A percentile compares a stretch with the other conserved stretches of the same genome.
These are phyloP conservation scores for Euproctis similis DNA, from an alignment of 2,888 invertebrate genomes.

Conservation along the genomic window DNA sequence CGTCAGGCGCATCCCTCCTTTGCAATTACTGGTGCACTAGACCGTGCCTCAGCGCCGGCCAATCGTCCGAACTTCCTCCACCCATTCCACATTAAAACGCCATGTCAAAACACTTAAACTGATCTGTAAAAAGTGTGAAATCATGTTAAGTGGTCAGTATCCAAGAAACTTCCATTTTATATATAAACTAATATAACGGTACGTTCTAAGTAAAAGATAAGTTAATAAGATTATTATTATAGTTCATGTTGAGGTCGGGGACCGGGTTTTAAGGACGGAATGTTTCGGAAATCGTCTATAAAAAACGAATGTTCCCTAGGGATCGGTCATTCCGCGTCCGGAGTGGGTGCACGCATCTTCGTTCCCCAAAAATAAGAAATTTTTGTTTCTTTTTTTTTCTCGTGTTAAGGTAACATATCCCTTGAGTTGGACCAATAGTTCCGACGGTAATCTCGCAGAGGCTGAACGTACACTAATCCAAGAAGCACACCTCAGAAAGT, in stretches of 20 bases:
- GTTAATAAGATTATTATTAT: conserved; percentile 75
- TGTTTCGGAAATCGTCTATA: conserved; percentile 71
- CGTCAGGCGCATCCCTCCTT: conserved; percentile 50
- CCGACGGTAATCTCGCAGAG: conserved; percentile 28
- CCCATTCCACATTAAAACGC: conserved; percentile 32
- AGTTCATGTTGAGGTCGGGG: conserved; percentile 59
- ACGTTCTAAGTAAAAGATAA: conserved; percentile 72
- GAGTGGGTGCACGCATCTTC: conserved; percentile 63
- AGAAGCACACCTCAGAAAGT: conserved; percentile 27
- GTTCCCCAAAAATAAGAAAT: conserved; percentile 38
- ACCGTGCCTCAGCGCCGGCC: conserved; percentile 26
- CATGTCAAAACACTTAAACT: conserved; percentile 57
- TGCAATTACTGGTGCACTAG: conserved; percentile 32
- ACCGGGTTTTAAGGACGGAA: conserved; percentile 70
- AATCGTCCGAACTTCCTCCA: conserved; percentile 24
- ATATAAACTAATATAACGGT: conserved; percentile 64
- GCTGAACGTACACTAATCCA: conserved; percentile 37
- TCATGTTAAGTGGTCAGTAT: conserved; percentile 67
- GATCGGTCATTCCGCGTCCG: conserved; percentile 66
- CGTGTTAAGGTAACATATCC: conserved; percentile 36
- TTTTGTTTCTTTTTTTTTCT: too few species aligned
- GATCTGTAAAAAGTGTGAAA: conserved; percentile 63
- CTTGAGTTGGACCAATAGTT: conserved; percentile 34
- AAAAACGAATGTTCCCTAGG: conserved; percentile 65
- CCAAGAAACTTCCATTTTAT: conserved; percentile 57